Base-by-base conservation (phyloP, 2,888 invertebrate genomes). In the Caenorhabditis sp. region DNA sequence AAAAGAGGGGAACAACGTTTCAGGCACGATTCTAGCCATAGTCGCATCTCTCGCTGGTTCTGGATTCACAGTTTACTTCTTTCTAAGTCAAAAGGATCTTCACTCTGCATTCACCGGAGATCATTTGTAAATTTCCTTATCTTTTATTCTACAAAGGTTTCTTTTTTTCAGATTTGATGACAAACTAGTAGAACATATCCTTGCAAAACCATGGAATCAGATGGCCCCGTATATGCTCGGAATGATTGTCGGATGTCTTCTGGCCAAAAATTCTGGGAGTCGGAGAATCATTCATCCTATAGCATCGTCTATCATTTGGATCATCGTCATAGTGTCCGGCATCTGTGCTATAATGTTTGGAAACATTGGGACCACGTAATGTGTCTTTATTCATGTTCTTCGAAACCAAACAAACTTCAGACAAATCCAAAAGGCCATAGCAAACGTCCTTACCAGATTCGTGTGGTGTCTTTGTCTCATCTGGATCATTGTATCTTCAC, bases 401-500 rank as follows among this genome's bases (percentile, higher is more conserved):
- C 24, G 2, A 35, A 38, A 3, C n/a, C 38, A 26, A n/a, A 4
- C 7, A 22, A 22, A 47, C 41, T 75, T 47, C 58, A 77, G 82
- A 58, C 38, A 61, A 4, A 2, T 69, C 4, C 19, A 58, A 24
- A 63, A 59, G 24, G 70, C 81, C 14, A 22, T 69, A 5, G 64
- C 41, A n/a, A 77, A 85, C 63, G 51, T 73, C 14, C 49, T 79
- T 24, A 76, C 74, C 38, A 85, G 93, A 49, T 91, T 91, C 6
- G 90, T 89, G 0, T 93, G 93, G 93, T 92, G 92, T 0, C 38
- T 91, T 6, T 90, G 91, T 44, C 81, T 93, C 4, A 91, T 88
- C 14, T 93, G 93, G 93, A 91, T 93, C 12, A 90, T 93, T 16
- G 91, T 92, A 72, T 92, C 93, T 5, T 93, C 93, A 82, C 89